Base-by-base conservation (phyloP, 2,113 vertebrate species). In the Helogale parvula region DNA sequence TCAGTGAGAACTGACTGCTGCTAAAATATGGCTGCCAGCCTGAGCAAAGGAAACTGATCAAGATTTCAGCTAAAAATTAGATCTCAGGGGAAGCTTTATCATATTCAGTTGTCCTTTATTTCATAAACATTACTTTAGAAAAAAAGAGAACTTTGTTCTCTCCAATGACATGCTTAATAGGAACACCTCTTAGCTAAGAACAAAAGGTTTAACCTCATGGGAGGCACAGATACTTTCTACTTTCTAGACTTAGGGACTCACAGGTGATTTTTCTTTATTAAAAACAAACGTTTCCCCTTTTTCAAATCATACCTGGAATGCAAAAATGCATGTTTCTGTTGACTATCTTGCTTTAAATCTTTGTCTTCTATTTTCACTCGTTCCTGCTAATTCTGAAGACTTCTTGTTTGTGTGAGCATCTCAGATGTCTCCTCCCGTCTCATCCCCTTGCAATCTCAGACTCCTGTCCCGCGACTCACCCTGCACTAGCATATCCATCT, bases 231-330 rank as follows among this genome's bases (percentile, higher is more conserved):
- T 25, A 71, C 76, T 41, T 50, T 57, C 50, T 94, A 29, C 19
- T 63, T 94, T 93, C 82, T 54, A 47, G 77, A 90, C 57, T 90
- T 27, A 54, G 65, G 57, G 47, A 82, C 8, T 79, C 1, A 45
- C 1, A 81, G 23, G 1, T 69, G 0, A 33, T 29, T 69, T 97
- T 95, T 90, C 86, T 96, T 60, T 10, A 93, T 94, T 93, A 83
- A 93, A 93, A 96, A 72, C 19, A 35, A 97, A 79, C 27, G 29
- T 76, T 47, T 77, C 79, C 90, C 86, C 57, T 93, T 92, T 94
- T 88, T 63, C 90, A 66, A 66, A 52, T 90, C 25, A 27, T 82
- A 72, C 29, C 60, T 76, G n/a, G 25, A 79, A 84, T 66, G 25
- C 16, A 90, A 72, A 91, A 92, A 93, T 35, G 72, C 33, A 68